Evolutionary conservation across 2,797 vertebrate genomes (phyloP).

Genomic region (Tachyglossus aculeatus): DNA sequence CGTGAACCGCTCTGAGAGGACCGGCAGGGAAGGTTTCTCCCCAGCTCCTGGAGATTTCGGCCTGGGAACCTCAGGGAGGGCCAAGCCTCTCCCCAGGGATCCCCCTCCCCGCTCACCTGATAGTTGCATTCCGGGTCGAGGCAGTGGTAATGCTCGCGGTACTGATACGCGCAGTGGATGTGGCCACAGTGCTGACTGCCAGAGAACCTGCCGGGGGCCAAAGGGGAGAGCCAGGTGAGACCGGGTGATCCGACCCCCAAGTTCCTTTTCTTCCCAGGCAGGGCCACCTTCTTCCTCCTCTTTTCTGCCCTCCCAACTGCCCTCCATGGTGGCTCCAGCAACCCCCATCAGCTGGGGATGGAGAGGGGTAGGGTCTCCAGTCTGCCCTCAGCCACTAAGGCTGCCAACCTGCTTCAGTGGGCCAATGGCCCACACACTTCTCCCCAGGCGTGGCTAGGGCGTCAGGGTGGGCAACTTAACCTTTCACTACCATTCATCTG

Average conservation of each 20-base stretch:
- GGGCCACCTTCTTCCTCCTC: background rate
- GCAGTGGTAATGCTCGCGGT: slow-evolving; percentile 98
- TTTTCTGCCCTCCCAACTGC: too few species aligned
- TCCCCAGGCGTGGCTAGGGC: too few species aligned
- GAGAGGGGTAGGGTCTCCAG: too few species aligned
- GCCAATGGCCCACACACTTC: too few species aligned
- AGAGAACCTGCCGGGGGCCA: slow-evolving; percentile 87
- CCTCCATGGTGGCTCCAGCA: too few species aligned
- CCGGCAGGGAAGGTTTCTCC: background rate
- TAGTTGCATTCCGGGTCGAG: slow-evolving; percentile 99
- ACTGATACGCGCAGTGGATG: slow-evolving; percentile 98
- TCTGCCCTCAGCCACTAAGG: too few species aligned
- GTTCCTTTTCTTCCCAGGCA: background rate
- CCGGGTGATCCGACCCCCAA: background rate
- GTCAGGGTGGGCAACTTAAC: too few species aligned
- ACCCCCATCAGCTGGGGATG: too few species aligned
- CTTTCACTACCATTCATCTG: too few species aligned
- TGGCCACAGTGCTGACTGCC: slow-evolving; percentile 99
- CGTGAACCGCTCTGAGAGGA: background rate
- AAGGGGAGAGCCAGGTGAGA: background rate
- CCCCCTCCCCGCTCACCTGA: slow-evolving; percentile 81
- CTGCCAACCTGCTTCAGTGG: too few species aligned
- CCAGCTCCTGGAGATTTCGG: background rate
- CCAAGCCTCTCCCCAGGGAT: too few species aligned
- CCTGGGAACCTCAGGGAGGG: background rate